Percentiles rank a stretch among this genome's conserved stretches.
Evolutionary conservation across 2,113 vertebrate species (phyloP).

Genomic region (Corythaixoides concolor): DNA sequence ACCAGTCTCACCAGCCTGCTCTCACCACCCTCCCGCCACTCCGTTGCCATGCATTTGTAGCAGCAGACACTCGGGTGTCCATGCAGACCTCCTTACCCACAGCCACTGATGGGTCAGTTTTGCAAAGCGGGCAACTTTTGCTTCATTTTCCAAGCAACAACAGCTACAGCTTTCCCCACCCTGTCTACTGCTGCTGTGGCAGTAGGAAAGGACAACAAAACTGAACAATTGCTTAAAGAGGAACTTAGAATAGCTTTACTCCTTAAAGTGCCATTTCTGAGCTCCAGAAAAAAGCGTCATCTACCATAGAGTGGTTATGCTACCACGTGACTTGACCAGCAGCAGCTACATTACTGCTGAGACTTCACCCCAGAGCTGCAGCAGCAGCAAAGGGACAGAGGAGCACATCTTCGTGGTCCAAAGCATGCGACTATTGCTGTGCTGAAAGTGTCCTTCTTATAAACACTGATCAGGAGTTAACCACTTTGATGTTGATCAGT

Average conservation of each 20-base stretch:
- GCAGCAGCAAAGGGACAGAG: background rate
- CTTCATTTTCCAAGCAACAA: background rate
- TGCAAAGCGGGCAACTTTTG: background rate
- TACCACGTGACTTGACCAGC: background rate
- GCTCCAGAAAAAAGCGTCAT: background rate
- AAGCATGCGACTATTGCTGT: background rate
- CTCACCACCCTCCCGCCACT: background rate
- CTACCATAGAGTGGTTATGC: background rate
- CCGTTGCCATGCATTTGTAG: accelerated
- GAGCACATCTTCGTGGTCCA: background rate
- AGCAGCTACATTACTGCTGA: background rate
- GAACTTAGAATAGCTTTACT: background rate
- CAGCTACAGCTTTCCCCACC: background rate
- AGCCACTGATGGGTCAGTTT: background rate
- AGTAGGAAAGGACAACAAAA: background rate
- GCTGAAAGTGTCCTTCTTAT: background rate
- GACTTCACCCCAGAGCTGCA: background rate
- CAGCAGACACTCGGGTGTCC: background rate
- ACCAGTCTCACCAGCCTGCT: background rate
- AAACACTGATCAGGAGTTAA: background rate
- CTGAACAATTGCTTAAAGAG: background rate
- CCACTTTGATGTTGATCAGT: background rate
- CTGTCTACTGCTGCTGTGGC: background rate
- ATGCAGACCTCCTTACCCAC: background rate
- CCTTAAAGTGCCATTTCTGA: background rate